These are phyloP conservation scores for Dromas ardeola DNA, from an alignment of 2,113 vertebrate genomes.

Conservation along the genomic window DNA sequence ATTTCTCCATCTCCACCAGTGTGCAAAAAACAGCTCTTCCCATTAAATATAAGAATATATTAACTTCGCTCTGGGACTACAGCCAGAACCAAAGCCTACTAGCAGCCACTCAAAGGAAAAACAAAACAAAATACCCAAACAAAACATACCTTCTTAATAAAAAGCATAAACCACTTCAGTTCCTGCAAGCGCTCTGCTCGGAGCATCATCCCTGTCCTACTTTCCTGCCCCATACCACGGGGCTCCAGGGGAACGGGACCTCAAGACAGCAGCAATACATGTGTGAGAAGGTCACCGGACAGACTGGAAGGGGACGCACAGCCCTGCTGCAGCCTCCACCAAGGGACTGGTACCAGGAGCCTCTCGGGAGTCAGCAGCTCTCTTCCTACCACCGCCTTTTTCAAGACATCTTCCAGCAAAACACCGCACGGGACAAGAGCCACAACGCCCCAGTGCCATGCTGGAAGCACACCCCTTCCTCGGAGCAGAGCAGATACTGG, in stretches of 20 bases:
- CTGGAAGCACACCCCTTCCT: background rate
- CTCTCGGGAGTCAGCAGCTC: background rate
- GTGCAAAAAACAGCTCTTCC: background rate
- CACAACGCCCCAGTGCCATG: accelerated
- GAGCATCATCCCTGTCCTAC: background rate
- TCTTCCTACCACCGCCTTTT: background rate
- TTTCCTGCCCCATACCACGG: background rate
- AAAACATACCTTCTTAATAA: background rate
- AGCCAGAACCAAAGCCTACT: background rate
- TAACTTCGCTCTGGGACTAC: background rate
- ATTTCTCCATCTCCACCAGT: background rate
- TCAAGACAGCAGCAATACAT: slow-evolving; percentile 2
- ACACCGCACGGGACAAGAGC: background rate
- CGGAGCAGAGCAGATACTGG: background rate
- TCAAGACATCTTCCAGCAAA: background rate
- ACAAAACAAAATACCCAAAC: background rate
- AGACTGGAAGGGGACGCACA: background rate
- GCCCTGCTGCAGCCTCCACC: background rate
- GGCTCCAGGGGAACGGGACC: background rate
- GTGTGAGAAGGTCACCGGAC: background rate
- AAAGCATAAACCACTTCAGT: background rate
- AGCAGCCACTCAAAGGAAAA: background rate
- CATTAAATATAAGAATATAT: background rate
- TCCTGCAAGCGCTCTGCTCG: background rate
- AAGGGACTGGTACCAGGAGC: background rate